A percentile compares a stretch with the other conserved stretches of the same genome.
Evolutionary conservation across 1,140 invertebrate species (phyloP).

Genomic region (Polypedilum pembai): DNA sequence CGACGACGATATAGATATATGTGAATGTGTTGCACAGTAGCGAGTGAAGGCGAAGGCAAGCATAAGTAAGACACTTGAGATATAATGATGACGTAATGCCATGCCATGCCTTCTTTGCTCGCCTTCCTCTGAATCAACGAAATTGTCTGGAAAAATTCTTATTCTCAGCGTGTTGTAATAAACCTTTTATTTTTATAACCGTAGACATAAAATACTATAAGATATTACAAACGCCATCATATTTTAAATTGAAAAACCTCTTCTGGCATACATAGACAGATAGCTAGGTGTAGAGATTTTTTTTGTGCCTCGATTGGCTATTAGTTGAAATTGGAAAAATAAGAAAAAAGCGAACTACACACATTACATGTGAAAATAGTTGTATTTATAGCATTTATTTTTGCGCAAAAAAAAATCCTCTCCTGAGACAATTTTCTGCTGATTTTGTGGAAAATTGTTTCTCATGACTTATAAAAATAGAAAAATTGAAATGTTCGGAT

Average conservation of each 20-base stretch:
- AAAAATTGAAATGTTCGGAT: not conserved
- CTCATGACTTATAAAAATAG: constrained; percentile 18
- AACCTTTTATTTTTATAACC: constrained; percentile 7
- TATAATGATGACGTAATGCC: constrained; percentile 17
- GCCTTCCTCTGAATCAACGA: not conserved
- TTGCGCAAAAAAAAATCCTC: not conserved
- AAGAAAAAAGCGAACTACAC: not conserved
- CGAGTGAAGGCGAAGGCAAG: not conserved
- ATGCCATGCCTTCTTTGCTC: not conserved
- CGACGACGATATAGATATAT: no score
- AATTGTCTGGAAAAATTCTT: not conserved
- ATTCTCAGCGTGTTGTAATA: not conserved
- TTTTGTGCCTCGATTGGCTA: constrained; percentile 9
- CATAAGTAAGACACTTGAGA: not conserved
- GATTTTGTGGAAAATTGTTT: constrained; percentile 18
- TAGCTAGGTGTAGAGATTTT: not conserved
- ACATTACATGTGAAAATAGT: not conserved
- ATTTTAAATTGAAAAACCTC: not conserved
- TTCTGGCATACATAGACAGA: not conserved
- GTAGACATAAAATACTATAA: not conserved
- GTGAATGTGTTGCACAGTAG: not conserved
- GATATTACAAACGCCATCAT: constrained; percentile 8
- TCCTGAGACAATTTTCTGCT: not conserved
- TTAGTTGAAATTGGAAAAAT: not conserved
- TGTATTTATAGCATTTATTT: not conserved